Evolutionary conservation across 2,888 invertebrate genomes (phyloP).

Genomic region (Agrotis clavis): DNA sequence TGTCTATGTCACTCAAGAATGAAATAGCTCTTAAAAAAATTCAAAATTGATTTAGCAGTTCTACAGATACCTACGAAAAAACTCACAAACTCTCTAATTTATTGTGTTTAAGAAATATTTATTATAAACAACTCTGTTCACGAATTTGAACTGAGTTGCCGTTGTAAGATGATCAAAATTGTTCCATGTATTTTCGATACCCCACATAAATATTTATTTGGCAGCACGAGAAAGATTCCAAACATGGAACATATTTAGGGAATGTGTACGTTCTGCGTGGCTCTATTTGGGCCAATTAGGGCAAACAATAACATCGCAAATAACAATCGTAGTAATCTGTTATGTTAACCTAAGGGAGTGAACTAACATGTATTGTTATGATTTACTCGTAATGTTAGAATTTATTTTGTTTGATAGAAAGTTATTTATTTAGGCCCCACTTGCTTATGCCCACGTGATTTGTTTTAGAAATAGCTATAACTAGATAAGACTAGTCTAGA

Average conservation of each 20-base stretch:
- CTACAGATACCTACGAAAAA: too few relatives aligned
- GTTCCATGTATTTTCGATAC: conserved; percentile 1
- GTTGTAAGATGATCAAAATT: not conserved
- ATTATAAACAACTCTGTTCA: not conserved
- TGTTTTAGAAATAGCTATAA: too few relatives aligned
- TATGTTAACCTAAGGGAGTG: conserved; percentile 11
- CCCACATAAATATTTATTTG: not conserved
- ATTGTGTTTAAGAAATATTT: too few relatives aligned
- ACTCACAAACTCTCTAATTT: too few relatives aligned
- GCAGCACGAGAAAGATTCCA: conserved; percentile 19
- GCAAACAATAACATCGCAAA: conserved; percentile 10
- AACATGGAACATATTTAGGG: not conserved
- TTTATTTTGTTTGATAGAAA: not conserved
- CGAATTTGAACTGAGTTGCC: not conserved
- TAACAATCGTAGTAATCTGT: conserved; percentile 17
- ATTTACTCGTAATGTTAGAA: conserved; percentile 3
- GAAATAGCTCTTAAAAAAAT: too few relatives aligned
- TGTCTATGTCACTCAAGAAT: too few relatives aligned
- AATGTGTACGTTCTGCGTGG: not conserved
- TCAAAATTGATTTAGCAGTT: too few relatives aligned
- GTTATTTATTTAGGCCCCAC: not conserved
- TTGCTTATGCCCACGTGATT: not conserved
- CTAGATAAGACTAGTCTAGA: too few relatives aligned
- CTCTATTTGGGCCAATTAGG: conserved; percentile 28
- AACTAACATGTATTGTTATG: not conserved